Evolutionary conservation across 2,888 invertebrate species (phyloP), one percentile per base, ranked within the genome.

Genomic region (Orgyia antiqua): DNA sequence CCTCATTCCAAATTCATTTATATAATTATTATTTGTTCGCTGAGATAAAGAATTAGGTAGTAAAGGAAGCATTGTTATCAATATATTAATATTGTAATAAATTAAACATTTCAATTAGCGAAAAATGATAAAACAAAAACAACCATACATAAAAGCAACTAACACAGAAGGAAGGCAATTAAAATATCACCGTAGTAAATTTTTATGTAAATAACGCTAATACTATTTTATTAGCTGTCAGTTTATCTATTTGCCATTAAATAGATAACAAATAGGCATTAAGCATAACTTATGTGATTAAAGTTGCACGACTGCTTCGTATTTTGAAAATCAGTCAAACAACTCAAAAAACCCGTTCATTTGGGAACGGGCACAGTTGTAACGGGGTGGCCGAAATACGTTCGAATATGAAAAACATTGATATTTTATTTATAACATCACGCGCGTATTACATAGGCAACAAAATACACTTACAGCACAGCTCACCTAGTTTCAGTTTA

Each of bases 351-450:
- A 60, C 57, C 49, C 48, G 65, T 57, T 46, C 37, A 42, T 33
- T 42, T 33, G 36, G 20, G 40, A 42, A 47, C 42, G 31, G 45
- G 37, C 41, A 43, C 20, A 35, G 53, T 42, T 21, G 57, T 64
- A 62, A 61, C 63, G 59, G 52, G 42, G 50, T 57, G 55, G 42
- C 50, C 57, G 57, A 49, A 59, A 56, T 56, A 53, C 37, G 35
- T 42, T 10, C 17, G 18, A 37, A 19, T 29, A 18, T 17, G 25
- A 42, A 36, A 43, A 36, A 17, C 23, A 10, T 20, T 20, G 20
- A 20, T 20, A 4, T 18, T 18, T 18, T 18, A 18, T 18, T 18
- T 18, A 18, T 6, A 18, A n/a, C 7, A 18, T 20, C 20, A 20
- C n/a, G 20, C 20, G 20, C n/a, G 20, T 20, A n/a, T 20, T 20